Evolutionary conservation across 2,797 vertebrate genomes (phyloP), one percentile per base, ranked within the genome.

Genomic region (Chelon auratus): DNA sequence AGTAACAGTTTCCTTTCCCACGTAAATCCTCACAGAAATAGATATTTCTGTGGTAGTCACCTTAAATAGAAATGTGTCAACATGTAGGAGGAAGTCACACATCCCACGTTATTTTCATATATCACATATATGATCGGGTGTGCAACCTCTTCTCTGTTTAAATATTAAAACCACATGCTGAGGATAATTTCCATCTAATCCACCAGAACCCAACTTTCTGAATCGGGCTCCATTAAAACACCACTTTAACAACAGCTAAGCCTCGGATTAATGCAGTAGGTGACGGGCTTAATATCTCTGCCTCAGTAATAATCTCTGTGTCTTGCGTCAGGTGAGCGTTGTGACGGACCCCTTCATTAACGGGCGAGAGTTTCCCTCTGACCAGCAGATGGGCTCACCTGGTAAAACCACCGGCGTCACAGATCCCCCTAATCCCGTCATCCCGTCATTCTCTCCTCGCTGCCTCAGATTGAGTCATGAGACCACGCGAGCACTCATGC

Each of bases 301-400:
- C 73, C 10, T 54, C 17, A 4, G 61, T 26, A 26, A 26, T 77
- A 71, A 81, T 84, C 83, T 75, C 53, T 37, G 33, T 57, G 7
- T 74, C 76, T 70, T 64, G 58, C 59, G 53, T 78, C 47, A 75
- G 72, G 71, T 66, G 61, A 68, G 54, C 26, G 36, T 68, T 57
- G 53, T 39, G 61, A 48, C 17, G 15, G 68, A 30, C 42, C 55
- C 15, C 55, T 39, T 58, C 48, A 24, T 63, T 30, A 61, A 26
- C 68, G 81, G 84, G 83, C 76, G 84, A 90, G 75, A 83, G 84
- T 81, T 4, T 5, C 47, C 6, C 9, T 43, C 13, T 22, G n/a
- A 53, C 42, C 64, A 53, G 63, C 84, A 82, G 81, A 82, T 83
- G 84, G 84, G 73, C 9, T 15, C 73, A 83, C 84, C 82, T 86